Percentiles rank a stretch among this genome's conserved stretches.
Conservation (phyloP, 2,888 invertebrate species). For the Heliconius charithonia region DNA sequence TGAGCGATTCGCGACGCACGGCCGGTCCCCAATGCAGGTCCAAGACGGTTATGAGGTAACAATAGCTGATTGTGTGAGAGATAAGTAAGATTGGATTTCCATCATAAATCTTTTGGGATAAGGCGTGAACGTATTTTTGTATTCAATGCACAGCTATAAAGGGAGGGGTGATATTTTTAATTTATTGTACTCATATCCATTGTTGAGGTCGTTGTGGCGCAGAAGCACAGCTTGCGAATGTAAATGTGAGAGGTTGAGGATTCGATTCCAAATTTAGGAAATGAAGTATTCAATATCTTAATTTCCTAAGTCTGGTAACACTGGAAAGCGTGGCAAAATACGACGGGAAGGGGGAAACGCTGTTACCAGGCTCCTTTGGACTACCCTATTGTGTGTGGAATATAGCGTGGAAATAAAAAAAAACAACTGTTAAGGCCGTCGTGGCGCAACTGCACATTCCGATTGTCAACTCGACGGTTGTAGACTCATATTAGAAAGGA, state of each 20-base stretch:
- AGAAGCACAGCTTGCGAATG: neutral
- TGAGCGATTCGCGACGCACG: constrained; percentile 69
- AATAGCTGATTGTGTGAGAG: constrained; percentile 29
- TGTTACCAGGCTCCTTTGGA: neutral
- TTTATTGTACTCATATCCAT: neutral
- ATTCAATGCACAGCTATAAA: neutral
- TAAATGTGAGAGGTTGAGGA: neutral
- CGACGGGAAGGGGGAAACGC: too few species aligned
- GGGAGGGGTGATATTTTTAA: constrained; percentile 10
- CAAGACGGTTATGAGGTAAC: constrained; percentile 19
- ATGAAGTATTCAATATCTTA: too few species aligned
- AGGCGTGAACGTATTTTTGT: constrained; percentile 19
- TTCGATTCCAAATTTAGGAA: neutral
- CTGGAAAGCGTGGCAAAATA: too few species aligned
- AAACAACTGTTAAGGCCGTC: neutral
- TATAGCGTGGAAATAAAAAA: neutral
- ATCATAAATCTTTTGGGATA: constrained; percentile 40
- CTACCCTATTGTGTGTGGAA: neutral
- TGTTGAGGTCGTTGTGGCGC: neutral
- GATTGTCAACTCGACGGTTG: too few species aligned
- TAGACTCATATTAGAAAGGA: too few species aligned
- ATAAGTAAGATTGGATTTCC: constrained; percentile 46
- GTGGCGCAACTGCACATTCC: neutral
- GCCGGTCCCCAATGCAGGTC: constrained; percentile 58
- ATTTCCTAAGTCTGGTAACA: too few species aligned